These are phyloP conservation scores for Aradus depressus DNA, from an alignment of 2,888 invertebrate genomes.

Conservation along the genomic window DNA sequence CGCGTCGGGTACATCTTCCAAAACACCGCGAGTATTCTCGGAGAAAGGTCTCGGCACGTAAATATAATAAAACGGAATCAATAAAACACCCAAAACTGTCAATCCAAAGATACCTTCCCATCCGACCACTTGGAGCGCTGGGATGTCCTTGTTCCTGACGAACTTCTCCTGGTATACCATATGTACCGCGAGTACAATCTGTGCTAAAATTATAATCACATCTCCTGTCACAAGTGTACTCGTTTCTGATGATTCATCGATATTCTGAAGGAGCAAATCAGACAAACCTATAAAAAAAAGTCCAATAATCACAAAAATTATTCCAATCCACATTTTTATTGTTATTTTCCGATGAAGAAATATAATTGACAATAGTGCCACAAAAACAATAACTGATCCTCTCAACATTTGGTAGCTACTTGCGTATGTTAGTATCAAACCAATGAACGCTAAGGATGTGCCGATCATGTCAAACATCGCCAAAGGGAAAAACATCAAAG, in stretches of 20 bases:
- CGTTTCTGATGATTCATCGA: conserved; percentile 20
- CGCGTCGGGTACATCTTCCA: conserved; percentile 80
- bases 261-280: conserved; percentile 49
- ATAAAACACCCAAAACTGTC: conserved; percentile 46
- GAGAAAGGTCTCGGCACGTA: conserved; percentile 65
- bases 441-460: conserved; percentile 83
- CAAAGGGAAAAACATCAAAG: conserved; percentile 68
- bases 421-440: conserved; percentile 79
- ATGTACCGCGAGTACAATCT: conserved; percentile 75
- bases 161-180: conserved; percentile 94
- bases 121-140: conserved; percentile 82
- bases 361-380: conserved; percentile 72
- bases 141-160: conserved; percentile 70
- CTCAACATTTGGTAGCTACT: conserved; percentile 95
- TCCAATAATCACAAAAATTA: conserved; percentile 57
- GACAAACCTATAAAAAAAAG: conserved; percentile 60
- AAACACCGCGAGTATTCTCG: conserved; percentile 55
- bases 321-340: conserved; percentile 63
- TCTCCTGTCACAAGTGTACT: conserved; percentile 55
- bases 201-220: conserved; percentile 57
- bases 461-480: conserved; percentile 82
- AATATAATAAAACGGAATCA: conserved; percentile 72
- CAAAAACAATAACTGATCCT: conserved; percentile 80
- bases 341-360: conserved; percentile 58
- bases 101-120: conserved; percentile 84